Evolutionary conservation across 2,797 vertebrate genomes (phyloP), one percentile per base, ranked within the genome.

Genomic region (Cirrhinus mrigala): DNA sequence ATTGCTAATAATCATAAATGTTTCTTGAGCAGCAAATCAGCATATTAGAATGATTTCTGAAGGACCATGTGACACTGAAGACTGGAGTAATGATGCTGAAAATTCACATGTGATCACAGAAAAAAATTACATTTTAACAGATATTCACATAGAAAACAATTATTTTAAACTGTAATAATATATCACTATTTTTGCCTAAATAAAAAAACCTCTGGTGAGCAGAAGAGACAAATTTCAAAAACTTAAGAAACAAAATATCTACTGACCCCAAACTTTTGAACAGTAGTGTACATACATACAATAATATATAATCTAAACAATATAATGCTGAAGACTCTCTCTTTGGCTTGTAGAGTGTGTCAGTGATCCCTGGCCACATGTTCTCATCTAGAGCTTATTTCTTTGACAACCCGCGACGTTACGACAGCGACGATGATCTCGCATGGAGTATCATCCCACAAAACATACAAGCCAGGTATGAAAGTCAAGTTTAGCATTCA

Each of bases 401-500:
- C 93, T 99, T 99, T 68, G 98, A 99, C 94, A 99, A 99, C 92
- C 98, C 98, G 6, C 95, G 97, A n/a, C 96, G 98, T 85, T 99
- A 99, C 0, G 98, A 99, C 94, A 99, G 98, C 0, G 98, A 99
- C 5, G 98, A 99, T 0, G 96, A 99, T 79, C 95, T 99, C 20
- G 96, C 97, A 0, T 99, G 98, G 98, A 97, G 96, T 81, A 95
- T 96, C 81, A 96, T 97, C 89, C 97, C 97, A 37, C 97, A 97
- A 90, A 97, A 96, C 87, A 93, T 96, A 85, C 97, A 97, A 87
- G 95, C 96, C 92, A 98, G 97, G 98, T 98, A 90, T 66, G 9
- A 8, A 52, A 29, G 12, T 9, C 18, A 18, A 14, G 10, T 33
- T 12, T 64, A 15, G 1, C 29, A 14, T 4, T 68, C 6, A 15